A percentile compares a stretch with the other conserved stretches of the same genome.
phyloP scores from a whole-genome alignment of 2,113 vertebrate species.

The Eptesicus fuscus region DNA sequence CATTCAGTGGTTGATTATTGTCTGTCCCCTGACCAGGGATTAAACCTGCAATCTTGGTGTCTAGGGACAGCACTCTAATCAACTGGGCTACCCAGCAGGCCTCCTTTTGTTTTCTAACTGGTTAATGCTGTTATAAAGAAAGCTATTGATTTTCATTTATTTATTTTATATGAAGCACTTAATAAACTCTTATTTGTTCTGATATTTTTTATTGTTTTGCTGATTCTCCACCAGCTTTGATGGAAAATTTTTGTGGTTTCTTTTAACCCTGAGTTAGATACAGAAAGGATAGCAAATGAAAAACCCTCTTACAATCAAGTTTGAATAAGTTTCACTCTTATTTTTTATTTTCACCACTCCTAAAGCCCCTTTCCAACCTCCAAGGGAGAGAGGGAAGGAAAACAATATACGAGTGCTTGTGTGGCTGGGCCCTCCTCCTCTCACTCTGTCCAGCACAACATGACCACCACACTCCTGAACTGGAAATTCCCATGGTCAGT shows the following conservation, averaged over 20 bases:
- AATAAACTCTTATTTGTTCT: neutral
- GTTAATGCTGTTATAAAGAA: neutral
- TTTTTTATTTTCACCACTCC: neutral
- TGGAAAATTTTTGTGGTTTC: neutral
- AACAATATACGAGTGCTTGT: neutral
- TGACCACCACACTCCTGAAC: neutral
- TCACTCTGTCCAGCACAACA: neutral
- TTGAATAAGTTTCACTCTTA: slow-evolving; percentile 25
- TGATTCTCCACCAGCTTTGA: neutral
- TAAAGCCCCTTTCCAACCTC: neutral
- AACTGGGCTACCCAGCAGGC: no score
- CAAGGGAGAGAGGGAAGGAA: neutral
- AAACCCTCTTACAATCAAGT: neutral
- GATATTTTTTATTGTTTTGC: neutral
- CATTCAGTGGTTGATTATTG: no score
- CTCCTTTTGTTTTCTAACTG: neutral
- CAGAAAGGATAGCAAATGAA: slow-evolving; percentile 8
- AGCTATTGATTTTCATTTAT: neutral
- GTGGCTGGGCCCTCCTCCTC: neutral
- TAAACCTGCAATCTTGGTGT: no score
- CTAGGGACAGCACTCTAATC: no score
- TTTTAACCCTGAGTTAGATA: slow-evolving; percentile 8
- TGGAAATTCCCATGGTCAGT: neutral
- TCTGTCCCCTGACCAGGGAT: no score
- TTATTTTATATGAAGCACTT: neutral